A percentile compares a stretch with the other conserved stretches of the same genome.
Evolutionary conservation across 2,797 vertebrate genomes (phyloP).

Genomic region (Trachurus trachurus): DNA sequence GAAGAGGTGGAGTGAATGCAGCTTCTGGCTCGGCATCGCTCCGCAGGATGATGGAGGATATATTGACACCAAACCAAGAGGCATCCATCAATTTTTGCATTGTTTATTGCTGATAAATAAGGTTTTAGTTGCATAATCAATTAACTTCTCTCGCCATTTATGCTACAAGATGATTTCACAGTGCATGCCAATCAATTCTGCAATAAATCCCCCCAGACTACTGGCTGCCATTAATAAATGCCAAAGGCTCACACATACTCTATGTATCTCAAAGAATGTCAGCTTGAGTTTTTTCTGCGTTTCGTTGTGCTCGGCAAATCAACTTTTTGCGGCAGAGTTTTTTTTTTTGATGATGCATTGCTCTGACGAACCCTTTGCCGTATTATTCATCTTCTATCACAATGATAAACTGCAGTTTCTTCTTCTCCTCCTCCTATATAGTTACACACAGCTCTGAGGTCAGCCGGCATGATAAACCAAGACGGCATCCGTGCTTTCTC

Average conservation of each 20-base stretch:
- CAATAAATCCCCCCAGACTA: constrained; percentile 35
- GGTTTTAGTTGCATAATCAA: constrained; percentile 54
- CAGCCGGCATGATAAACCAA: constrained; percentile 33
- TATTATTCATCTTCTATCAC: constrained; percentile 53
- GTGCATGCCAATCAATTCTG: constrained; percentile 39
- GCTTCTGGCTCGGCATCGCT: constrained; percentile 8
- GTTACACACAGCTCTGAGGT: constrained; percentile 38
- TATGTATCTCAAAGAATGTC: constrained; percentile 7
- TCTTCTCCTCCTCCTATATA: neutral
- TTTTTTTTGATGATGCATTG: constrained; percentile 28
- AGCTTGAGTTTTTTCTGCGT: neutral
- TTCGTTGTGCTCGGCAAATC: neutral
- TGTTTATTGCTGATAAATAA: constrained; percentile 61
- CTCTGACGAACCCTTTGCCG: neutral
- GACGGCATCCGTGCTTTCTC: neutral
- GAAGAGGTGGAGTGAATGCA: constrained; percentile 12
- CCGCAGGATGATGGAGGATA: constrained; percentile 25
- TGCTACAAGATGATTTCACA: constrained; percentile 42
- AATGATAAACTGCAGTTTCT: constrained; percentile 52
- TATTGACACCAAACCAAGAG: constrained; percentile 24
- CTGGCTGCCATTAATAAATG: constrained; percentile 23
- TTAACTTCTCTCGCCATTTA: constrained; percentile 37
- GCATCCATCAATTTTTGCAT: constrained; percentile 44
- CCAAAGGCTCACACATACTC: constrained; percentile 13
- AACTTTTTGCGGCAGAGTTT: constrained; percentile 7